phyloP scores from a whole-genome alignment of 2,113 vertebrate species.

The Chinchilla lanigera region DNA sequence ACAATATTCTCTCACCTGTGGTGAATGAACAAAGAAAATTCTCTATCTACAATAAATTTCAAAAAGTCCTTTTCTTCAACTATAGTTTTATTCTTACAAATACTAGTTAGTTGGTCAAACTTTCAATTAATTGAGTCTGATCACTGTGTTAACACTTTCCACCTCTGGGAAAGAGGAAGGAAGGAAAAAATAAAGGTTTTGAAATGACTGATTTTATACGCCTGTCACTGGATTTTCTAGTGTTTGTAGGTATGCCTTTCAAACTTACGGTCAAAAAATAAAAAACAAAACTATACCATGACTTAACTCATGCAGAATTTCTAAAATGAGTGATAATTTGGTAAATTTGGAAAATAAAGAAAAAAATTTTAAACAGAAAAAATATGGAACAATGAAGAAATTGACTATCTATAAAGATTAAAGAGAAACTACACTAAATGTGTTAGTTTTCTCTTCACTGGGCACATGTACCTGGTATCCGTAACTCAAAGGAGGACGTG shows the following conservation, averaged over 20 bases:
- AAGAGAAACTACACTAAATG: not conserved
- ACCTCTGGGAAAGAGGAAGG: not conserved
- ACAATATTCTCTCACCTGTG: not conserved
- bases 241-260: not conserved
- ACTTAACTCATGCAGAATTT: not conserved
- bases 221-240: not conserved
- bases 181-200: not conserved
- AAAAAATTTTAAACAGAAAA: not conserved
- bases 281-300: not conserved
- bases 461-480: not conserved
- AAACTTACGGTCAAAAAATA: not conserved
- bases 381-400: not conserved
- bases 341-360: not conserved
- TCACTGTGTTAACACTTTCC: not conserved
- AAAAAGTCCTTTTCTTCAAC: not conserved
- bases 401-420: not conserved
- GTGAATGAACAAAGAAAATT: not conserved
- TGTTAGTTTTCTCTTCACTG: not conserved
- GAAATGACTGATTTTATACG: not conserved
- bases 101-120: not conserved
- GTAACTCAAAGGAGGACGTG: not conserved
- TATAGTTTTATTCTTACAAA: constrained; percentile 8
- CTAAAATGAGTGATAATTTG: not conserved
- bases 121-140: not conserved
- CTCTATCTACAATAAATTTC: not conserved